phyloP scores from a whole-genome alignment of 23 tunicate genomes.

The Aplidium turbinatum region DNA sequence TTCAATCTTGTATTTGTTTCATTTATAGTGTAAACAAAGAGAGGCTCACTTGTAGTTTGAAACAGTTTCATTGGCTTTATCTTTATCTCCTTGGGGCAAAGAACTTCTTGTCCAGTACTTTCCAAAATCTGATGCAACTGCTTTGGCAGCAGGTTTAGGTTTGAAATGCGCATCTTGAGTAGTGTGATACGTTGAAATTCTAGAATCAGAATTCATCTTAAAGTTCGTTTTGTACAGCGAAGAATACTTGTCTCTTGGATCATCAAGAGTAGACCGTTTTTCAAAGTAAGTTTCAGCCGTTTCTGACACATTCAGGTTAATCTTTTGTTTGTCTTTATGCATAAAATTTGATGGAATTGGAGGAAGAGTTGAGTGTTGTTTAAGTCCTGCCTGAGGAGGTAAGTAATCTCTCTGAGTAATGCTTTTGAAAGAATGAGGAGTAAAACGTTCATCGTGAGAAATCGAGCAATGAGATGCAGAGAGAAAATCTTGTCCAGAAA shows the following conservation, averaged over 20 bases:
- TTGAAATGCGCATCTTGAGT: slow-evolving; percentile 58
- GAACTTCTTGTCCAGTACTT: slow-evolving; percentile 39
- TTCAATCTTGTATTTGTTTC: too few species aligned
- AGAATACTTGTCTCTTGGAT: slow-evolving; percentile 57
- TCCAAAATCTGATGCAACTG: slow-evolving; percentile 21
- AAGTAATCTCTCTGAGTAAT: slow-evolving; percentile 54
- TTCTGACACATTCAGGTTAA: slow-evolving; percentile 46
- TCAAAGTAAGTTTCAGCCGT: slow-evolving; percentile 49
- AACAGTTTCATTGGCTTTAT: slow-evolving; percentile 57
- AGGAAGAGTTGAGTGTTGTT: slow-evolving; percentile 56
- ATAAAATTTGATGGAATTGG: slow-evolving; percentile 57
- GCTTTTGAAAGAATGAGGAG: slow-evolving; percentile 52
- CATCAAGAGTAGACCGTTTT: slow-evolving; percentile 32
- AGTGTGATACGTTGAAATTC: slow-evolving; percentile 48
- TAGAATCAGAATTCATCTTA: slow-evolving; percentile 53
- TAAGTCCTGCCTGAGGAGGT: slow-evolving; percentile 33
- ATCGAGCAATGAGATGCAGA: slow-evolving; percentile 69
- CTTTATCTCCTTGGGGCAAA: slow-evolving; percentile 76
- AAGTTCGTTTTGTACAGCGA: slow-evolving; percentile 68
- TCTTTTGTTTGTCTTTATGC: slow-evolving; percentile 60
- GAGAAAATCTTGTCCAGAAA: slow-evolving; percentile 59
- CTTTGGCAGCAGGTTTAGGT: slow-evolving; percentile 29
- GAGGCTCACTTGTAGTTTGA: slow-evolving; percentile 55
- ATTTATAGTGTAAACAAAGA: too few species aligned
- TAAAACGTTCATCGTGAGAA: slow-evolving; percentile 61